A percentile compares a stretch with the other conserved stretches of the same genome.
Evolutionary conservation across 2,113 vertebrate genomes (phyloP).

Genomic region (Nasalis larvatus): DNA sequence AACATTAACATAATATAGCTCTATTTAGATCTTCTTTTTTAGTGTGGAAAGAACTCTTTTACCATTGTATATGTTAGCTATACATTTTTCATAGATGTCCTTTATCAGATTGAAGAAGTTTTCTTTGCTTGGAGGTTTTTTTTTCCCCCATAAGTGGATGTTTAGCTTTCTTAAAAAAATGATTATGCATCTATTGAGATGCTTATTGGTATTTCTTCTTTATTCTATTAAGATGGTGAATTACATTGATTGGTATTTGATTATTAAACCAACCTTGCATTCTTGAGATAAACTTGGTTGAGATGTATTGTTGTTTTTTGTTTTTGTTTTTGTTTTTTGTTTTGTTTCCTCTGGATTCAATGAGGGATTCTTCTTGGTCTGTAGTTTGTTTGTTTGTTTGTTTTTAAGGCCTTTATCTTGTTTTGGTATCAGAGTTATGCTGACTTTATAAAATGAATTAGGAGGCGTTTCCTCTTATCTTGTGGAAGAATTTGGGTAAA

Average conservation of each 20-base stretch:
- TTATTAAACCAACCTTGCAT: neutral
- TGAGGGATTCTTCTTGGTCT: neutral
- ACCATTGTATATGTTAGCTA: neutral
- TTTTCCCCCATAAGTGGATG: neutral
- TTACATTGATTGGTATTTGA: neutral
- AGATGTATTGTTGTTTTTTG: neutral
- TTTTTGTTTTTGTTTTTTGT: neutral
- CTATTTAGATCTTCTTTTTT: neutral
- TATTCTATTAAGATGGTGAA: neutral
- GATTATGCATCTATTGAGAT: neutral
- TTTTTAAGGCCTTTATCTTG: neutral
- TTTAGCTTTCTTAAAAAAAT: neutral
- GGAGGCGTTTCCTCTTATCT: neutral
- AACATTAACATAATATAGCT: neutral
- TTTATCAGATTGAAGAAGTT: neutral
- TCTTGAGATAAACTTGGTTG: neutral
- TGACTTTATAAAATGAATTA: neutral
- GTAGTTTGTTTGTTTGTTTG: neutral
- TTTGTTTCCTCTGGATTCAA: neutral
- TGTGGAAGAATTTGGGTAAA: neutral
- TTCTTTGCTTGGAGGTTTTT: neutral
- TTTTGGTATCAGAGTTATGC: neutral
- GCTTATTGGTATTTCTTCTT: neutral
- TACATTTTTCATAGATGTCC: neutral
- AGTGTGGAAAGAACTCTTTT: neutral